These are phyloP conservation scores for Mesochorus sp. DNA, from an alignment of 2,888 invertebrate genomes.

Conservation along the genomic window DNA sequence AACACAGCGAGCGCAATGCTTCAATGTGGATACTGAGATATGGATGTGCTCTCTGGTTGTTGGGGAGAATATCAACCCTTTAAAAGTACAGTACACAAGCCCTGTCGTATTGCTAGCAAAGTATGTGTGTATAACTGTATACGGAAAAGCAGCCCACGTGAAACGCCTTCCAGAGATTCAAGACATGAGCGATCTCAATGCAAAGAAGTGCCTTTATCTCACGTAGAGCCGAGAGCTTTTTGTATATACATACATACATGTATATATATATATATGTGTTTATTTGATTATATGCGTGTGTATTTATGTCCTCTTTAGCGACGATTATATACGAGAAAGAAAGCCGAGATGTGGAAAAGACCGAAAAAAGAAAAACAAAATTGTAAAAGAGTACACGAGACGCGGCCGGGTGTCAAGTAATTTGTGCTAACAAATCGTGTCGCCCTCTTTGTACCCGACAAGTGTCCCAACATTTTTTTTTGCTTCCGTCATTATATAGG, in stretches of 20 bases:
- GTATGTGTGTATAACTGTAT: conserved; percentile 17
- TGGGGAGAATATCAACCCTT: conserved; percentile 48
- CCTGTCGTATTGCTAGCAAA: conserved; percentile 10
- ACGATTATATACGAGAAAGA: conserved; percentile 41
- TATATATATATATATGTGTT: neutral
- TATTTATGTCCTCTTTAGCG: conserved; percentile 15
- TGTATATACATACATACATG: neutral
- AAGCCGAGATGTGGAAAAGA: conserved; percentile 39
- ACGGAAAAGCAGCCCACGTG: conserved; percentile 20
- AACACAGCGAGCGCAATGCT: conserved; percentile 40
- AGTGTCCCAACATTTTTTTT: neutral
- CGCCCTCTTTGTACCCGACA: neutral
- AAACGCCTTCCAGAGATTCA: conserved; percentile 56
- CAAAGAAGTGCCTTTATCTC: conserved; percentile 60
- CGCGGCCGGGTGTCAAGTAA: conserved; percentile 27
- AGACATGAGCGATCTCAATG: conserved; percentile 57
- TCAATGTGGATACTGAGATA: conserved; percentile 35
- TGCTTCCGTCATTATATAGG: neutral
- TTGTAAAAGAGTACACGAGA: conserved; percentile 14
- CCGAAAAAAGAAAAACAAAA: neutral
- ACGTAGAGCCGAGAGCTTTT: conserved; percentile 41
- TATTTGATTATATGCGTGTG: neutral
- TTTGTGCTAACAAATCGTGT: conserved; percentile 27
- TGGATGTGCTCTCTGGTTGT: conserved; percentile 37
- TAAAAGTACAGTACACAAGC: conserved; percentile 39